These are phyloP conservation scores for Paratrypauchen microcephalus DNA, from an alignment of 2,797 vertebrate species.

Conservation along the genomic window DNA sequence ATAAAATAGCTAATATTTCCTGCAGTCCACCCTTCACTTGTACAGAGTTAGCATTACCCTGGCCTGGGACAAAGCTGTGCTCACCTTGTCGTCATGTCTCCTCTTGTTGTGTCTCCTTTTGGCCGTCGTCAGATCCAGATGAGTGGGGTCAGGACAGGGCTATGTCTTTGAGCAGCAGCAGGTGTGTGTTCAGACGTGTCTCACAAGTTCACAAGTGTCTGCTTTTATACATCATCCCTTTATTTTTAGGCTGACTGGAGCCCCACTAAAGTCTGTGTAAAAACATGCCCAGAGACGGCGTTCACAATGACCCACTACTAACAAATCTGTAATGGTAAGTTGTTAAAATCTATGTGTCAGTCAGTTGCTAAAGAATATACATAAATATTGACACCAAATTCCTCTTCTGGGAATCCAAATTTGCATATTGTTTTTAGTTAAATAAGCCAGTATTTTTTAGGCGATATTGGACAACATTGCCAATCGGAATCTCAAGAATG, in stretches of 20 bases:
- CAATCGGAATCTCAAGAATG: not conserved
- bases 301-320: not conserved
- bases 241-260: slow-evolving; percentile 9
- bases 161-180: not conserved
- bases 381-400: not conserved
- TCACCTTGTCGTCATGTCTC: not conserved
- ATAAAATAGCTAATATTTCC: too few relatives aligned
- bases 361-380: not conserved
- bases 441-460: not conserved
- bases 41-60: not conserved
- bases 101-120: slow-evolving; percentile 32
- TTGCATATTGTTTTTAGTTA: not conserved
- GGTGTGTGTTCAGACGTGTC: slow-evolving; percentile 13
- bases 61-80: too few relatives aligned
- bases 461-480: not conserved
- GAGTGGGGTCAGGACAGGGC: slow-evolving; percentile 14
- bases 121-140: slow-evolving; percentile 12
- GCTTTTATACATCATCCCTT: slow-evolving; percentile 13
- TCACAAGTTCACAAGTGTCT: not conserved
- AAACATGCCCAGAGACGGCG: not conserved
- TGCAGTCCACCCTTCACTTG: not conserved
- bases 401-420: not conserved
- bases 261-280: not conserved
- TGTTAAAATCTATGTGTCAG: not conserved
- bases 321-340: not conserved